Evolutionary conservation across 2,888 invertebrate genomes (phyloP).

Genomic region (Pimpla rufipes): DNA sequence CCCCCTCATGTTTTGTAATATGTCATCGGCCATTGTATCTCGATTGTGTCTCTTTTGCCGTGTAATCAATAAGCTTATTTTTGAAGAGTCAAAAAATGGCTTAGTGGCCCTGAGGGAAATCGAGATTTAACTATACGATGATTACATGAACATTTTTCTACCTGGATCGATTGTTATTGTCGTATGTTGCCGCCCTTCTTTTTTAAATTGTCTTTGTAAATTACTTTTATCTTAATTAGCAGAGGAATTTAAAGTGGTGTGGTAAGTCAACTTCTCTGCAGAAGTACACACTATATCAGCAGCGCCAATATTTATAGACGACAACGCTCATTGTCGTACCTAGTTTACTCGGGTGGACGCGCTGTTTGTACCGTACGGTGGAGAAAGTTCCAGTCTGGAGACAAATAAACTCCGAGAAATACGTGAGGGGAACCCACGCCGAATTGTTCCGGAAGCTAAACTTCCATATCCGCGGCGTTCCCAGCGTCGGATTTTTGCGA

Average conservation of each 20-base stretch:
- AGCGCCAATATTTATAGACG: background rate
- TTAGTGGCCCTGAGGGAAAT: background rate
- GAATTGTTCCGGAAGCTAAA: slow-evolving; percentile 68
- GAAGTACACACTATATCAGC: background rate
- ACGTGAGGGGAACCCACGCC: slow-evolving; percentile 55
- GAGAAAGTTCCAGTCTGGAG: slow-evolving; percentile 40
- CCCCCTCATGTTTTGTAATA: slow-evolving; percentile 9
- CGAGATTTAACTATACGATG: background rate
- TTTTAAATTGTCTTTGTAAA: background rate
- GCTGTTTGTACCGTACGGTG: slow-evolving; percentile 53
- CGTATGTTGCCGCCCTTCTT: background rate
- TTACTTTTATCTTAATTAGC: background rate
- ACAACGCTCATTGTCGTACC: background rate
- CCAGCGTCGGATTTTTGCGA: slow-evolving; percentile 22
- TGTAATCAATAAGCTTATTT: slow-evolving; percentile 31
- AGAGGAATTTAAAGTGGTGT: background rate
- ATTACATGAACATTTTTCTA: background rate
- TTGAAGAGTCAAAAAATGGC: background rate
- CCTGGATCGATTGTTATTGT: background rate
- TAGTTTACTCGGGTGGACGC: slow-evolving; percentile 32
- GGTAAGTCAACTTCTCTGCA: background rate
- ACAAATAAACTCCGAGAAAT: slow-evolving; percentile 64
- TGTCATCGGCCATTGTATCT: background rate
- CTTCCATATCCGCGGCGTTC: slow-evolving; percentile 38
- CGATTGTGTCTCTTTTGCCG: background rate